phyloP scores from a whole-genome alignment of 2,888 invertebrate species.

The Acleris literana region DNA sequence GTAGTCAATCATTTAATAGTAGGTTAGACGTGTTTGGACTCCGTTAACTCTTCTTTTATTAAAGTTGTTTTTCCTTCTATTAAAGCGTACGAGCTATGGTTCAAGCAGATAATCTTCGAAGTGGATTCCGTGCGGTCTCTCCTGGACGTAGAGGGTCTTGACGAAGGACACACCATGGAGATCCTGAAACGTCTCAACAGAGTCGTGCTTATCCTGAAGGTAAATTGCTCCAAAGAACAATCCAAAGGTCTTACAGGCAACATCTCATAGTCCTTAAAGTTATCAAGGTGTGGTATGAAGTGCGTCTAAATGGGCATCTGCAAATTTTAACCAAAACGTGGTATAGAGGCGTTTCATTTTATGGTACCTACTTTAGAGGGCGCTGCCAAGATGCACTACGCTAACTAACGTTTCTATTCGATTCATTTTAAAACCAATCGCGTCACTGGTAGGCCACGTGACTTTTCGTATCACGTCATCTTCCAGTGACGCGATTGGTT shows the following conservation, averaged over 20 bases:
- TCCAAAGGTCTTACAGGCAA: background rate
- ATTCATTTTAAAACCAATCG: too few species aligned
- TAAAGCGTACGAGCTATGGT: slow-evolving; percentile 99
- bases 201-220: slow-evolving; percentile 96
- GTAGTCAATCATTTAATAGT: too few species aligned
- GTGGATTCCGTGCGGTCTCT: slow-evolving; percentile 95
- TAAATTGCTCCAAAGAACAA: slow-evolving; percentile 59
- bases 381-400: too few species aligned
- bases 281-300: background rate
- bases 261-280: background rate
- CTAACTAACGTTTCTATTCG: too few species aligned
- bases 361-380: too few species aligned
- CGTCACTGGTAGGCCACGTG: too few species aligned
- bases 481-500: too few species aligned
- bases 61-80: slow-evolving; percentile 42
- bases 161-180: slow-evolving; percentile 96
- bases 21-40: too few species aligned
- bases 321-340: too few species aligned
- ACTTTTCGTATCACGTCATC: too few species aligned
- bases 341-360: too few species aligned
- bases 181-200: slow-evolving; percentile 96
- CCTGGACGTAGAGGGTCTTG: slow-evolving; percentile 89
- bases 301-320: too few species aligned
- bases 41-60: background rate
- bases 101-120: slow-evolving; percentile 99